phyloP scores from a whole-genome alignment of 2,113 vertebrate genomes.

The Phaethon lepturus region DNA sequence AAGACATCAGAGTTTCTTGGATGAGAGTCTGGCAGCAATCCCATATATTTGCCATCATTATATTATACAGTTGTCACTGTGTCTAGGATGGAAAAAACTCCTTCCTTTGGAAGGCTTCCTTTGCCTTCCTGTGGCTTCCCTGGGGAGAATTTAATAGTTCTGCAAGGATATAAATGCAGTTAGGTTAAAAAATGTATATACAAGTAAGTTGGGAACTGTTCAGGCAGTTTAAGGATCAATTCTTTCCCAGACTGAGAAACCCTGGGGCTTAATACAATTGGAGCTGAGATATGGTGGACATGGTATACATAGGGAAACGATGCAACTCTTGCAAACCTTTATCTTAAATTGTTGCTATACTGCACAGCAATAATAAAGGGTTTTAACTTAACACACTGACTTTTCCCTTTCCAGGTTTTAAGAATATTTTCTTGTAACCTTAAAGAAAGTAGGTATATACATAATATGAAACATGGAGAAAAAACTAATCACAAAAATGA shows the following conservation, averaged over 20 bases:
- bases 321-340: not conserved
- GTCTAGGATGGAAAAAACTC: not conserved
- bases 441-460: not conserved
- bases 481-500: not conserved
- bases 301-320: not conserved
- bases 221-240: not conserved
- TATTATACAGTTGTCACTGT: not conserved
- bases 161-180: not conserved
- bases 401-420: not conserved
- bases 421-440: not conserved
- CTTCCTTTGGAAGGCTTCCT: not conserved
- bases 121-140: not conserved
- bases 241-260: not conserved
- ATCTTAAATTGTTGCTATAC: not conserved
- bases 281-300: rapidly evolving
- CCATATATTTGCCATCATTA: not conserved
- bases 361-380: not conserved
- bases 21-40: not conserved
- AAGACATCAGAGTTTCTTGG: not conserved
- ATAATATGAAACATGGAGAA: not conserved
- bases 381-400: not conserved
- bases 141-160: not conserved
- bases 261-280: not conserved
- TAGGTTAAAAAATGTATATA: not conserved
- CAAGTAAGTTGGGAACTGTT: not conserved